Evolutionary conservation across 2,888 invertebrate species (phyloP).

Genomic region (Troides oblongomaculatus): DNA sequence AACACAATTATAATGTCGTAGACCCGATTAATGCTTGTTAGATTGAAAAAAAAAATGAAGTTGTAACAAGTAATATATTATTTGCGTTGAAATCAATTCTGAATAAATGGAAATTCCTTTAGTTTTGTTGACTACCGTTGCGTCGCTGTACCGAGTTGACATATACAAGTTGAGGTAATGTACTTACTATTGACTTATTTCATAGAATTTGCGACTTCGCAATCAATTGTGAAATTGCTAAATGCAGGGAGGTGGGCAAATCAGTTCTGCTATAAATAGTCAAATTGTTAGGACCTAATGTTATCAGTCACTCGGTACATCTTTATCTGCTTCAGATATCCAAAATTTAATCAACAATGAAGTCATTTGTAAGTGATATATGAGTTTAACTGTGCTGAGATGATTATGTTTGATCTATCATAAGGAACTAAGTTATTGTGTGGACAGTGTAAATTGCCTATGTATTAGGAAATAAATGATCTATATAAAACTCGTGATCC

Average conservation of each 20-base stretch:
- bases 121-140: conserved; percentile 69
- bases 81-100: conserved; percentile 51
- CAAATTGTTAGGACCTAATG: conserved; percentile 62
- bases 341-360: conserved; percentile 61
- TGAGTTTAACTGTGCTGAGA: conserved; percentile 12
- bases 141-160: conserved; percentile 62
- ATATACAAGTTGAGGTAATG: conserved; percentile 71
- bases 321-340: conserved; percentile 44
- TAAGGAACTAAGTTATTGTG: conserved; percentile 6
- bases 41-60: conserved; percentile 4
- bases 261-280: conserved; percentile 69
- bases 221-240: conserved; percentile 65
- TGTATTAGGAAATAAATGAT: too few relatives aligned
- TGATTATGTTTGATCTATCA: neutral
- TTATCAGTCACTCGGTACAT: conserved; percentile 59
- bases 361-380: conserved; percentile 68
- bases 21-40: conserved; percentile 20
- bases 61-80: conserved; percentile 32
- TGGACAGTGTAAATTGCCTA: conserved; percentile 8
- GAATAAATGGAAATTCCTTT: conserved; percentile 65
- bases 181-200: conserved; percentile 75
- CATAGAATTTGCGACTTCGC: conserved; percentile 73
- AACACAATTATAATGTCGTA: neutral
- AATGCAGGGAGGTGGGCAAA: conserved; percentile 64
- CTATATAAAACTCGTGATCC: neutral